Conservation (phyloP, 2,113 vertebrate genomes). For the Himantopus leucocephalus region DNA sequence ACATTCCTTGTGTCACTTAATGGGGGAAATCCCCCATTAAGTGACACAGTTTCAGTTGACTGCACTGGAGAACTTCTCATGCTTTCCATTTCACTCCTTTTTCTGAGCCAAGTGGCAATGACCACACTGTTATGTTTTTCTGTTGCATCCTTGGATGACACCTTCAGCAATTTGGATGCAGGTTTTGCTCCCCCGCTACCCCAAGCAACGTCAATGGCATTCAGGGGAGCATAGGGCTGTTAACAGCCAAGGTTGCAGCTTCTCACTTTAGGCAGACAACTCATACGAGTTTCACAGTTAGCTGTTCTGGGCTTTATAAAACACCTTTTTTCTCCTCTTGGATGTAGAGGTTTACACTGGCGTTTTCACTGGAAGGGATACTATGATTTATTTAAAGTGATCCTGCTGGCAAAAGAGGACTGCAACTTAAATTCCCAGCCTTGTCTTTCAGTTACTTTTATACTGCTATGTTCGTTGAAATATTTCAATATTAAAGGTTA, state of each 20-base stretch:
- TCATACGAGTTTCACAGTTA: neutral
- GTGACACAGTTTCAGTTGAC: neutral
- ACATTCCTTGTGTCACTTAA: too few relatives aligned
- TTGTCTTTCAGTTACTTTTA: neutral
- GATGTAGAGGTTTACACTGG: neutral
- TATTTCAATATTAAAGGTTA: neutral
- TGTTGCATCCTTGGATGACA: neutral
- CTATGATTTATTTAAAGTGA: neutral
- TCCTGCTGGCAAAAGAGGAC: neutral
- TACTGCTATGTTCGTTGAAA: neutral
- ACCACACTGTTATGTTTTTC: rapidly evolving
- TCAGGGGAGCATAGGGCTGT: neutral
- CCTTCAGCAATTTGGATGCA: neutral
- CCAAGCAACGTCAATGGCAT: neutral
- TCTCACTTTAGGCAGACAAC: neutral
- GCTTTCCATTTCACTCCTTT: neutral
- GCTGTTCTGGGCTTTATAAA: neutral
- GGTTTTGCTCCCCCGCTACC: neutral
- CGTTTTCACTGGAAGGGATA: neutral
- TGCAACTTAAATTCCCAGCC: neutral
- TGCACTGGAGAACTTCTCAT: neutral
- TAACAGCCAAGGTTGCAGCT: neutral
- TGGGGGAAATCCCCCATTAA: neutral
- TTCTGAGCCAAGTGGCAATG: neutral
- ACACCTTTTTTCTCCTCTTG: neutral